These are phyloP conservation scores for Phragmatobia fuliginosa DNA, from an alignment of 2,888 invertebrate genomes.

Conservation along the genomic window DNA sequence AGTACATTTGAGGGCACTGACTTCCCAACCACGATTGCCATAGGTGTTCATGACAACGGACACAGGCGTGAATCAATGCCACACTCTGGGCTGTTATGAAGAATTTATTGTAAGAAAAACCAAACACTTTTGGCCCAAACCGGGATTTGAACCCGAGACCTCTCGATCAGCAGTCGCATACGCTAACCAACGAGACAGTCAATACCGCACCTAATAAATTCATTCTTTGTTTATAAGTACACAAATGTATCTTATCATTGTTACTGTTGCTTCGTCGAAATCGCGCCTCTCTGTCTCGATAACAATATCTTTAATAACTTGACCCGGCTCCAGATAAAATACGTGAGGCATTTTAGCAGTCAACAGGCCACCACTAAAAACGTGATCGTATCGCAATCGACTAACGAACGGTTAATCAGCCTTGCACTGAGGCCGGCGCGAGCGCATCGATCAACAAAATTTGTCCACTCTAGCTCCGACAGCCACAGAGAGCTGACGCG, in stretches of 20 bases:
- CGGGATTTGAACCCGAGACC: too few species aligned
- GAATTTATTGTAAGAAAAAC: too few species aligned
- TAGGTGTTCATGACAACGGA: too few species aligned
- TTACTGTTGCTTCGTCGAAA: constrained; percentile 5
- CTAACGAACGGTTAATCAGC: constrained; percentile 49
- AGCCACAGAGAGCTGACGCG: constrained; percentile 31
- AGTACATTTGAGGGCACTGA: too few species aligned
- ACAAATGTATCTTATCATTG: neutral
- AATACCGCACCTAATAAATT: neutral
- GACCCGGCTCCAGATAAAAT: constrained; percentile 65
- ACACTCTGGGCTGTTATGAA: too few species aligned
- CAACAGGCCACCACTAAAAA: constrained; percentile 52
- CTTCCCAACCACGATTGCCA: too few species aligned
- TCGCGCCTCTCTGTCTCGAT: neutral
- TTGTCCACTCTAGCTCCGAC: constrained; percentile 42
- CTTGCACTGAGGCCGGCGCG: constrained; percentile 49
- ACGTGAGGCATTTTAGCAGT: constrained; percentile 57
- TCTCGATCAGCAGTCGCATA: too few species aligned
- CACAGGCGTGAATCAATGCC: too few species aligned
- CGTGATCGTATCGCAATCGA: constrained; percentile 60
- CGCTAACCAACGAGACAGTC: too few species aligned
- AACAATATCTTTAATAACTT: constrained; percentile 19
- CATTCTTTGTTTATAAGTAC: neutral
- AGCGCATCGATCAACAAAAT: constrained; percentile 43
- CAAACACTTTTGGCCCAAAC: too few species aligned